Percentiles rank a stretch among this genome's conserved stretches.
phyloP scores from a whole-genome alignment of 2,888 invertebrate species.

The Lepetodrilus schrolli region DNA sequence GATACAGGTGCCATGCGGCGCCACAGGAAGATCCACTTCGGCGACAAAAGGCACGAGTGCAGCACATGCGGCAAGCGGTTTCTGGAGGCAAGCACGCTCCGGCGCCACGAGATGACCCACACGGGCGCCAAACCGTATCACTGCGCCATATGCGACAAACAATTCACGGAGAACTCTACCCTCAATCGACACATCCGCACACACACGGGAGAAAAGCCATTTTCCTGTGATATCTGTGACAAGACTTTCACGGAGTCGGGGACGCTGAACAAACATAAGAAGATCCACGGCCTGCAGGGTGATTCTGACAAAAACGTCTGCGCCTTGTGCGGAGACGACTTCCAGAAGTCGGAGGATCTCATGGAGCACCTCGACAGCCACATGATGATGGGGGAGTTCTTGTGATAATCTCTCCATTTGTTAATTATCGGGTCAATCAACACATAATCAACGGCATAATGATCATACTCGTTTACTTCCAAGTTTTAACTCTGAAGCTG shows the following conservation, averaged over 20 bases:
- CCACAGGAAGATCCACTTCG: conserved; percentile 8
- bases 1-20: conserved; percentile 11
- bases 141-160: conserved; percentile 20
- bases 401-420: neutral
- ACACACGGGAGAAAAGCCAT: conserved; percentile 28
- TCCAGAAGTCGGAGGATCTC: neutral
- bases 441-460: too few species aligned
- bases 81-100: neutral
- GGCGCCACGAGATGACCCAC: conserved; percentile 13
- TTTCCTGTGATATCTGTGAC: conserved; percentile 19
- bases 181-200: conserved; percentile 17
- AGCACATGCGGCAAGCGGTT: conserved; percentile 22
- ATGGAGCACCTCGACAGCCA: neutral
- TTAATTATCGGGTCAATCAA: too few species aligned
- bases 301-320: too few species aligned
- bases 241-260: conserved; percentile 16
- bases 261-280: conserved; percentile 1
- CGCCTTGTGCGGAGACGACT: neutral
- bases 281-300: neutral
- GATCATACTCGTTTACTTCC: too few species aligned
- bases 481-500: too few species aligned
- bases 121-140: conserved; percentile 11
- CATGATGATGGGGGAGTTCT: neutral
- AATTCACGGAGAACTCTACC: neutral
- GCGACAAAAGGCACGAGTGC: conserved; percentile 18